These are phyloP conservation scores for Alviniconcha marisindica DNA, from an alignment of 1,140 invertebrate genomes.

Conservation along the genomic window DNA sequence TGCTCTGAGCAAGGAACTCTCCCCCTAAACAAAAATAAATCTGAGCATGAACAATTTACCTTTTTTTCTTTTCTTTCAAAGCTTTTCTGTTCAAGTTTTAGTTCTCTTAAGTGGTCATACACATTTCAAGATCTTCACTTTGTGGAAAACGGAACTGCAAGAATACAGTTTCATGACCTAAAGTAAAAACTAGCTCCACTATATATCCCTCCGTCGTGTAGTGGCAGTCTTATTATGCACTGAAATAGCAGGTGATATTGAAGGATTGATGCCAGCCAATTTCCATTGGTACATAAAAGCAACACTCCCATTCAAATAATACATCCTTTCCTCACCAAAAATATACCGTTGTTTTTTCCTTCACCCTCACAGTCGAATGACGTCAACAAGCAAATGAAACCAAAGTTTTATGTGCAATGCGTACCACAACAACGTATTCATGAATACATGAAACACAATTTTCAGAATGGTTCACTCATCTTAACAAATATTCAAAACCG, in stretches of 20 bases:
- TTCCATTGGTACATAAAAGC: not conserved
- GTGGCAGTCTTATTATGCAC: constrained; percentile 20
- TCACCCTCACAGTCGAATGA: not conserved
- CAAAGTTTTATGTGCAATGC: not conserved
- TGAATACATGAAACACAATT: no score
- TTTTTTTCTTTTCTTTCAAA: no score
- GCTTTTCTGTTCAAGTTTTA: no score
- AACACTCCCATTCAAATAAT: constrained; percentile 28
- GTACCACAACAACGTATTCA: no score
- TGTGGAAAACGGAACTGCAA: no score
- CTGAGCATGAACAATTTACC: no score
- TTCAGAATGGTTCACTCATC: not conserved
- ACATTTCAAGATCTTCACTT: no score
- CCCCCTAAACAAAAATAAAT: no score
- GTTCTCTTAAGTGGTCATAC: no score
- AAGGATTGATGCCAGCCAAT: constrained; percentile 16
- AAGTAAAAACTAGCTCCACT: no score
- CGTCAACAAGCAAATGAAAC: constrained; percentile 1
- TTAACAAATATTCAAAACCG: not conserved
- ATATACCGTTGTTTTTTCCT: not conserved
- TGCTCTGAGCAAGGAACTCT: no score
- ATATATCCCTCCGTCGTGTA: not conserved
- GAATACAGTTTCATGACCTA: no score
- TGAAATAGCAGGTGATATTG: not conserved
- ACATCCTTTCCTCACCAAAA: not conserved